These are phyloP conservation scores for Pristionchus entomophagus DNA, from an alignment of 2,888 invertebrate genomes.

Conservation along the genomic window DNA sequence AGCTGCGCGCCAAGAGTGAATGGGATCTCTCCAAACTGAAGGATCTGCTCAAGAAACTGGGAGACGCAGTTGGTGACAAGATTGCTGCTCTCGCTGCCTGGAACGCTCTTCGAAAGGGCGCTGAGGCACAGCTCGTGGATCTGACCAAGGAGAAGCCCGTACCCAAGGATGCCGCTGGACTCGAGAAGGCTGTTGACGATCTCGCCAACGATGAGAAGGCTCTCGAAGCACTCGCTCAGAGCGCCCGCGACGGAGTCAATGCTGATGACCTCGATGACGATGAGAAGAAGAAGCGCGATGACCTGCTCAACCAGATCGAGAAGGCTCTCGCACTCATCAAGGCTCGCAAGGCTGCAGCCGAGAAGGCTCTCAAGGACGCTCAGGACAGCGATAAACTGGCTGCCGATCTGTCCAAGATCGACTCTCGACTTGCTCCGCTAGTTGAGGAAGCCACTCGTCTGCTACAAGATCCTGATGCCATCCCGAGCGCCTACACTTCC, in stretches of 20 bases:
- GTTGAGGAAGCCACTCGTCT: slow-evolving; percentile 56
- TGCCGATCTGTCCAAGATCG: slow-evolving; percentile 53
- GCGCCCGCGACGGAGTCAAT: slow-evolving; percentile 49
- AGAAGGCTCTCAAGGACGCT: slow-evolving; percentile 54
- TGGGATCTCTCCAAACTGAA: slow-evolving; percentile 62
- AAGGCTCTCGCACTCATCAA: slow-evolving; percentile 47
- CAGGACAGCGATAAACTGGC: slow-evolving; percentile 56
- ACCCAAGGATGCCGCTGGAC: slow-evolving; percentile 37
- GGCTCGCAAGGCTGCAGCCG: slow-evolving; percentile 49
- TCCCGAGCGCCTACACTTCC: slow-evolving; percentile 24
- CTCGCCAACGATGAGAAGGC: slow-evolving; percentile 36
- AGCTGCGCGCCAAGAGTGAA: slow-evolving; percentile 50
- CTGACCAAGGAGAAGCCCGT: slow-evolving; percentile 33
- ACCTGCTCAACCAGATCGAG: slow-evolving; percentile 56
- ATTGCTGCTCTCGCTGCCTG: slow-evolving; percentile 62
- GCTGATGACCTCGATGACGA: slow-evolving; percentile 56
- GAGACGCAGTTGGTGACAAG: slow-evolving; percentile 60
- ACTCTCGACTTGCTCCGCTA: slow-evolving; percentile 55
- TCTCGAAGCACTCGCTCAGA: not conserved
- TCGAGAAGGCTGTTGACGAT: slow-evolving; percentile 35
- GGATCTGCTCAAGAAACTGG: slow-evolving; percentile 57
- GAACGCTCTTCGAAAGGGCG: slow-evolving; percentile 59
- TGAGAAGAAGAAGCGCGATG: slow-evolving; percentile 55
- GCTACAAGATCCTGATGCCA: slow-evolving; percentile 50
- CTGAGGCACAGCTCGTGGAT: slow-evolving; percentile 55